Base-by-base conservation (phyloP, 2,888 invertebrate genomes). In the Conchocele bisecta region DNA sequence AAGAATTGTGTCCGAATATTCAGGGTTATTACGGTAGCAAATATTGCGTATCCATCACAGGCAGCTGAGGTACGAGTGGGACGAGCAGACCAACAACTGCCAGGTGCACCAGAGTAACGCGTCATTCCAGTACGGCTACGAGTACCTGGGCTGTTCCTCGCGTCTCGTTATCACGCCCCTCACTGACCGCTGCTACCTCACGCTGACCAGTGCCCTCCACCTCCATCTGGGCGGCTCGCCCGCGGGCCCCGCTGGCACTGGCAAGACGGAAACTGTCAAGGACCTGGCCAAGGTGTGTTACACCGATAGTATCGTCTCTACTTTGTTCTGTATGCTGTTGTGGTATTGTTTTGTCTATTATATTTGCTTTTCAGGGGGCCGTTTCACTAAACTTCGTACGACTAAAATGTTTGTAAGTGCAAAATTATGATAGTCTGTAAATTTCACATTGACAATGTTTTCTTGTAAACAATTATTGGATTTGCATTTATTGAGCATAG, bases 181-280 rank as follows among this genome's bases (percentile, higher is more conserved):
- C 5, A 91, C 91, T 41, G 91, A 90, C 79, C 81, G 90, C 50
- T 90, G 90, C 74, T 89, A 90, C 77, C 85, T 91, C 29, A 90
- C 90, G 5, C 79, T 91, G 71, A 90, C 89, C 28, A 90, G 90
- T 20, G 91, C 91, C 41, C 81, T 90, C 41, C 88, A 90, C 71
- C 83, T 91, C 4, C 86, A 91, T 75, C 83, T 91, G 1, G 91
- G 91, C 4, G 91, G 91, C 0, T 90, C 90, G 26, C 90, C 91
- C 11, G 90, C 91, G 5, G 91, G 91, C 11, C 91, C 91, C 28
- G 90, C 91, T 24, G 91, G 91, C 15, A 91, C 91, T 13, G 91
- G 91, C 6, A 91, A 91, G 79, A 91, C 91, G 24, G 91, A 91
- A 76, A 91, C 90, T n/a, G 89, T 90, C 59, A 91, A 91, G 79